These are phyloP conservation scores for Amblyraja radiata DNA, from an alignment of 2,797 vertebrate genomes.

Conservation along the genomic window DNA sequence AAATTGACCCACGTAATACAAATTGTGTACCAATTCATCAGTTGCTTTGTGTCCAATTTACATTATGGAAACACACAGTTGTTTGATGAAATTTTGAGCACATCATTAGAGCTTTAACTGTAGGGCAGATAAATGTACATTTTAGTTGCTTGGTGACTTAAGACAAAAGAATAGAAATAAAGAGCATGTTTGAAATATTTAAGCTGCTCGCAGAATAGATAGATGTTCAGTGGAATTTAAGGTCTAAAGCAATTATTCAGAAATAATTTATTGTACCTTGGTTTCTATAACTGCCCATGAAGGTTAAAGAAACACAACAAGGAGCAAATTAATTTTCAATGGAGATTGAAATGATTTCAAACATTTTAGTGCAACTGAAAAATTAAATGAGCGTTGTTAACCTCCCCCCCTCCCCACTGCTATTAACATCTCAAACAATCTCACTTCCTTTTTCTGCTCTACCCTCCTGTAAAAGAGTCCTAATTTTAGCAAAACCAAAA, in stretches of 20 bases:
- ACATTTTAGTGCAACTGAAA: not conserved
- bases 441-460: constrained; percentile 19
- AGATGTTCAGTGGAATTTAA: not conserved
- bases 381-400: not conserved
- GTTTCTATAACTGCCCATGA: not conserved
- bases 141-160: not conserved
- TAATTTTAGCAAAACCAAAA: not conserved
- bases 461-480: too few species aligned
- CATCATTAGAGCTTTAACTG: not conserved
- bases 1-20: too few species aligned
- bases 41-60: too few species aligned
- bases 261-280: not conserved
- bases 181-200: not conserved
- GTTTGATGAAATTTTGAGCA: not conserved
- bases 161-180: not conserved
- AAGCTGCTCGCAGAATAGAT: not conserved
- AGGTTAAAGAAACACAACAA: not conserved
- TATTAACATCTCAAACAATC: not conserved
- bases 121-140: not conserved
- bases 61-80: too few species aligned
- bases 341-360: not conserved
- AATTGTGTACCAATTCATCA: too few species aligned
- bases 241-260: not conserved
- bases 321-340: not conserved
- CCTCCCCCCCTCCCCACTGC: not conserved